These are phyloP conservation scores for Rhipidura dahli DNA, from an alignment of 2,113 vertebrate genomes.

Conservation along the genomic window DNA sequence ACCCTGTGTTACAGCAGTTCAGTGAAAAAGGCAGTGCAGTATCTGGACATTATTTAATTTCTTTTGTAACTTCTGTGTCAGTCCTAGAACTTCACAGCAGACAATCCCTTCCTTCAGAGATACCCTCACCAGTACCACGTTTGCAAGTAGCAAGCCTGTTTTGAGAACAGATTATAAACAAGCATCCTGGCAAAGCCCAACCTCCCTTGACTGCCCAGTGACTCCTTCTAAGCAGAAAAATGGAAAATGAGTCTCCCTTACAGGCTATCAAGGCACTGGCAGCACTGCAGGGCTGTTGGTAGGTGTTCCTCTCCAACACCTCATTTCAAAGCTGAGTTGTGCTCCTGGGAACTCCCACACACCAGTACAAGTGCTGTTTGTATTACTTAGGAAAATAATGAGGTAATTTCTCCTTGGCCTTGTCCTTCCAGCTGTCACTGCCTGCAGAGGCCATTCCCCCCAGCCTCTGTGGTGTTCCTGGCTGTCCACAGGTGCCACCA, in stretches of 20 bases:
- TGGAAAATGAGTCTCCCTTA: not conserved
- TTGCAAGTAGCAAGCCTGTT: not conserved
- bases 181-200: not conserved
- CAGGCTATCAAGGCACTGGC: not conserved
- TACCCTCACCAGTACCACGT: accelerated
- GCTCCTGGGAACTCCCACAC: conserved; percentile 20
- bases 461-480: not conserved
- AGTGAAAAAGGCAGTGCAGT: not conserved
- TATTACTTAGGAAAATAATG: not conserved
- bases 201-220: not conserved
- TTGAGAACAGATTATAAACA: not conserved
- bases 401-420: not conserved
- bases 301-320: not conserved
- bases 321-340: not conserved
- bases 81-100: not conserved
- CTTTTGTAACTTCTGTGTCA: not conserved
- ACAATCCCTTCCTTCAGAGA: not conserved
- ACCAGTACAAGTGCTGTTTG: not conserved
- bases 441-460: not conserved
- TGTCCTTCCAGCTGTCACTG: conserved; percentile 10
- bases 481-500: not conserved
- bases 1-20: not conserved
- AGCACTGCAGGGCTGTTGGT: not conserved
- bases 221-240: not conserved
- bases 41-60: not conserved